A percentile compares a stretch with the other conserved stretches of the same genome.
phyloP scores from a whole-genome alignment of 2,888 invertebrate genomes.

The Gymnoscelis rufifasciata region DNA sequence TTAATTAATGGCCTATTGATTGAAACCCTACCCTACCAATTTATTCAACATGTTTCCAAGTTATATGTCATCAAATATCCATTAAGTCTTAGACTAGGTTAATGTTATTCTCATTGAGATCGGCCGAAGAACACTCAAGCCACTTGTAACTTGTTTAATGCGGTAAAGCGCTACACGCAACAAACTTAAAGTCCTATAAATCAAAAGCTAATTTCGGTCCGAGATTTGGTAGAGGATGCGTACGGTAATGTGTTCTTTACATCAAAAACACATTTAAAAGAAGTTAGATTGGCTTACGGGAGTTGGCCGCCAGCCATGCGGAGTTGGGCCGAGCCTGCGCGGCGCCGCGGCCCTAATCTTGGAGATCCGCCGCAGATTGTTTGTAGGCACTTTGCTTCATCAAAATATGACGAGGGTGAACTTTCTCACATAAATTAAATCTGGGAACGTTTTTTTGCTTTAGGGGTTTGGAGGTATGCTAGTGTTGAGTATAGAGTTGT shows the following conservation, averaged over 20 bases:
- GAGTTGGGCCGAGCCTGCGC: conserved; percentile 55
- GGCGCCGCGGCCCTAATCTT: conserved; percentile 68
- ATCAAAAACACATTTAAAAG: conserved; percentile 80
- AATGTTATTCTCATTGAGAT: conserved; percentile 21
- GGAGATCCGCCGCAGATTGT: conserved; percentile 72
- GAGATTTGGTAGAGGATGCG: conserved; percentile 64
- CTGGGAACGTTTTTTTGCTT: not conserved
- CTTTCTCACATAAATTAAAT: conserved; percentile 62
- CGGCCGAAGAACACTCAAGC: conserved; percentile 20
- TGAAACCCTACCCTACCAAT: no score
- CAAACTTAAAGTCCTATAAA: conserved; percentile 61
- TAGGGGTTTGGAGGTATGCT: not conserved
- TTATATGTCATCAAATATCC: not conserved
- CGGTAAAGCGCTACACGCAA: conserved; percentile 30
- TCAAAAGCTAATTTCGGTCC: conserved; percentile 71
- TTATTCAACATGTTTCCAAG: no score
- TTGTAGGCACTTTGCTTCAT: conserved; percentile 67
- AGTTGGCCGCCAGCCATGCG: conserved; percentile 74
- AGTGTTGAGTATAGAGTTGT: not conserved
- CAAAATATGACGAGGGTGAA: conserved; percentile 66
- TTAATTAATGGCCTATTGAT: no score
- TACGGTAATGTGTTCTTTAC: conserved; percentile 74
- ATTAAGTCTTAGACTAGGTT: conserved; percentile 8
- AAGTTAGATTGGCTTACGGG: conserved; percentile 78
- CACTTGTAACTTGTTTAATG: conserved; percentile 29